Evolutionary conservation across 2,888 invertebrate species (phyloP).

Genomic region (Troides helena): DNA sequence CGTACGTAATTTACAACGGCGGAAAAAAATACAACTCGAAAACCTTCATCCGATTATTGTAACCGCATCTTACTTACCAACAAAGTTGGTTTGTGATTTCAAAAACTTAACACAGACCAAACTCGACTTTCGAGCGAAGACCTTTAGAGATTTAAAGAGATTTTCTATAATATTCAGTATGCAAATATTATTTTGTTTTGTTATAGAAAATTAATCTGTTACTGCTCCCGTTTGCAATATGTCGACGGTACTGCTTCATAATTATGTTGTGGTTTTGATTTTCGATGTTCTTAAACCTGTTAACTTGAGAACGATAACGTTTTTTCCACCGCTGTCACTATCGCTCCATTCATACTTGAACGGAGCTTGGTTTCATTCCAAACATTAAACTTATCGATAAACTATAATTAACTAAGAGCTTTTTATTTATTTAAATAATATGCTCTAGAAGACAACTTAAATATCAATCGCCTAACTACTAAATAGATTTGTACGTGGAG

Average conservation of each 20-base stretch:
- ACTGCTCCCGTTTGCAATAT: conserved; percentile 50
- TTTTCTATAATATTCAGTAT: background rate
- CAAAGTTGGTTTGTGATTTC: conserved; percentile 8
- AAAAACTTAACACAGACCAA: background rate
- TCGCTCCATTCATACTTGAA: background rate
- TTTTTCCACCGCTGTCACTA: conserved; percentile 2
- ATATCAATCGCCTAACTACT: too few species aligned
- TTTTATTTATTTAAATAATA: too few species aligned
- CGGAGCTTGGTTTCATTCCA: background rate
- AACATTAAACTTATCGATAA: background rate
- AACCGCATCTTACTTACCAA: conserved; percentile 25
- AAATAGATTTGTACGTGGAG: too few species aligned
- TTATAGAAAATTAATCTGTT: conserved; percentile 40
- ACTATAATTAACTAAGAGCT: too few species aligned
- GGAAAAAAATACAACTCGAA: conserved; percentile 6
- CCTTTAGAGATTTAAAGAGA: background rate
- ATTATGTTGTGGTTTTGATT: conserved; percentile 27
- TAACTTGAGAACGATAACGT: conserved; percentile 5
- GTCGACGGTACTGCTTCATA: conserved; percentile 33
- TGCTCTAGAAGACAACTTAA: too few species aligned
- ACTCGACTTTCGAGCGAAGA: background rate
- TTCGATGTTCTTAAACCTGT: conserved; percentile 17
- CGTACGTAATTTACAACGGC: conserved; percentile 22
- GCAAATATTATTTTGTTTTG: conserved; percentile 28
- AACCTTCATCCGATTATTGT: conserved; percentile 23